Percentiles rank a stretch among this genome's conserved stretches.
Conservation (phyloP, 1,140 invertebrate species). For the Gonioctena quinquepunctata region DNA sequence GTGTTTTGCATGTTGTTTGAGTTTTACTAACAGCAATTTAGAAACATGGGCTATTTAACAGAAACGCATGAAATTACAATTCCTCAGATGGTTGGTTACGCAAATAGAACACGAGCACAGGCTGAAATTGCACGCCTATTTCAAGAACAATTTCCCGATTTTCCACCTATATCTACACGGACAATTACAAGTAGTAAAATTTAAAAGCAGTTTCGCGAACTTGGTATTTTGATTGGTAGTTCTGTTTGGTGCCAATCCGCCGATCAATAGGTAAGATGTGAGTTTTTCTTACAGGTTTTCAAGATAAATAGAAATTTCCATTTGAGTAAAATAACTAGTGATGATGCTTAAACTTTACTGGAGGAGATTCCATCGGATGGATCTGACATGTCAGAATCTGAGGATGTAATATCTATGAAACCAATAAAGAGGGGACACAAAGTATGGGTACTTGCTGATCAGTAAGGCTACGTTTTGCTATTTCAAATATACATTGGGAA, state of each 20-base stretch:
- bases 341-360: slow-evolving; percentile 5
- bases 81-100: no score
- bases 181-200: no score
- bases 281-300: neutral
- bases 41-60: no score
- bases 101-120: no score
- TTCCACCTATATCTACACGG: no score
- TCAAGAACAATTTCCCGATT: no score
- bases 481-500: slow-evolving; percentile 57
- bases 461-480: slow-evolving; percentile 55
- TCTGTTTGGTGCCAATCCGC: neutral
- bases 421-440: slow-evolving; percentile 58
- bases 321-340: neutral
- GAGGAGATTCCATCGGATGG: neutral
- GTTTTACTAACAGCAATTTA: no score
- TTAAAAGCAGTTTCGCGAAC: no score
- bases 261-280: neutral
- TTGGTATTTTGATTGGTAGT: neutral
- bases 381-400: neutral
- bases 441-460: slow-evolving; percentile 23
- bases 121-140: no score
- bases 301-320: neutral
- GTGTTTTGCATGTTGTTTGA: no score
- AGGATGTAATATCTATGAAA: slow-evolving; percentile 49
- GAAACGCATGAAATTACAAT: no score